Conservation (phyloP, 2,888 invertebrate genomes). For the Noctua janthina region DNA sequence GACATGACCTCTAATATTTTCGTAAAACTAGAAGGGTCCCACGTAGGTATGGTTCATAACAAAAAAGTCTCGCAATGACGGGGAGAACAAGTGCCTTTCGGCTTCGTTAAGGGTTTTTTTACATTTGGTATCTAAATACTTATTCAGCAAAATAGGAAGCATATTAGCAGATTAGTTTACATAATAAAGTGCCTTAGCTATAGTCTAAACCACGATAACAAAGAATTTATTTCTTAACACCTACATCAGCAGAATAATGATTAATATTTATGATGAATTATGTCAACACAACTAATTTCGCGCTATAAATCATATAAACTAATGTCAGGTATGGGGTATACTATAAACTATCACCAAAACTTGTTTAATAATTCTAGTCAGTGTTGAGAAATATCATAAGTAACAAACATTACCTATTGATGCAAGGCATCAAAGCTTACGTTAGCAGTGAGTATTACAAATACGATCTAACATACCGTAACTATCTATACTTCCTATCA, state of each 20-base stretch:
- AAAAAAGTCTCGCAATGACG: neutral
- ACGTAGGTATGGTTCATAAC: too few relatives aligned
- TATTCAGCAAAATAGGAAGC: neutral
- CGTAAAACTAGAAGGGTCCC: too few relatives aligned
- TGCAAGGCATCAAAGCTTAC: conserved; percentile 67
- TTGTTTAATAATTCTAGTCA: conserved; percentile 73
- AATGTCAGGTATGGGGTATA: conserved; percentile 5
- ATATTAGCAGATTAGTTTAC: neutral
- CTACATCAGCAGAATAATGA: neutral
- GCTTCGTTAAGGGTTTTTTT: too few relatives aligned
- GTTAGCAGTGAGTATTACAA: conserved; percentile 55
- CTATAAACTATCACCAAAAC: conserved; percentile 56
- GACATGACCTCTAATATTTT: too few relatives aligned
- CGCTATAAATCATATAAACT: neutral
- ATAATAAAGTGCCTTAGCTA: neutral
- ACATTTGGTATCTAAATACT: neutral
- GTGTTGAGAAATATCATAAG: conserved; percentile 68
- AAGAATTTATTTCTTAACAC: neutral
- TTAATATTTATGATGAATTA: conserved; percentile 8
- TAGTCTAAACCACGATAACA: neutral
- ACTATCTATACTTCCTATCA: conserved; percentile 31
- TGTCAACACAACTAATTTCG: neutral
- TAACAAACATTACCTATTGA: conserved; percentile 68
- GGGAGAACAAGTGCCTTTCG: neutral
- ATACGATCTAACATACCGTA: conserved; percentile 38